Base-by-base conservation (phyloP, 2,797 vertebrate species). In the Acipenser transmontanus region DNA sequence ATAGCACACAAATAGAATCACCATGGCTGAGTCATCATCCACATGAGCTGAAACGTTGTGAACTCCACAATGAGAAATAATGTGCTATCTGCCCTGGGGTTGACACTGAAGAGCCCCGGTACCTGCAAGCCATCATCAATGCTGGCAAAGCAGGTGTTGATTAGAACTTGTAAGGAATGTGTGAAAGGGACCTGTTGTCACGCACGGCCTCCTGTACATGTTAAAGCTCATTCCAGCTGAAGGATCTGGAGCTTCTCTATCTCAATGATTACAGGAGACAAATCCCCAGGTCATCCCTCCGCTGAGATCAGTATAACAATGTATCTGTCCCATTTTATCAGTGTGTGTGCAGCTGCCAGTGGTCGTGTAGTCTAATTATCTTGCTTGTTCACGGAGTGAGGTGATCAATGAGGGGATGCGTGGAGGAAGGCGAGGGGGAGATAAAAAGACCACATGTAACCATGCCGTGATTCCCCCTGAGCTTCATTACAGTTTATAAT, bases 281-380 rank as follows among this genome's bases (percentile, higher is more conserved):
- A 87, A 87, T 76, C 71, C 81, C 74, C 57, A 13, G 69, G 66
- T 64, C 2, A 4, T 34, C 56, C 72, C 75, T 75, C 74, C 73
- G 64, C 50, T 63, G 68, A 72, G 73, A 73, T 59, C 64, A 71
- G 67, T 70, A 12, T 8, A 66, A 71, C 69, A 62, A 68, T 8
- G 60, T 66, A 59, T 72, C 63, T 48, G 59, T 75, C 72, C 75
- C 54, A 66, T 62, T 78, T 75, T 71, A 80, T 79, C 80, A 71
- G 79, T 80, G 71, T 73, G 72, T 66, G 72, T 77, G 77, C 69
- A 87, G 81, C 79, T 74, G 82, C 87, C 76, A 72, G 78, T 77
- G 81, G 82, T 84, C 75, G 67, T 76, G 80, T 85, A 80, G 87
- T 85, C 85, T 89, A 85, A 89, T 89, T 88, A 88, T 80, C 84